phyloP scores from a whole-genome alignment of 37 sponge, comb jelly and placozoan species.

The Aplysina aerophoba region DNA sequence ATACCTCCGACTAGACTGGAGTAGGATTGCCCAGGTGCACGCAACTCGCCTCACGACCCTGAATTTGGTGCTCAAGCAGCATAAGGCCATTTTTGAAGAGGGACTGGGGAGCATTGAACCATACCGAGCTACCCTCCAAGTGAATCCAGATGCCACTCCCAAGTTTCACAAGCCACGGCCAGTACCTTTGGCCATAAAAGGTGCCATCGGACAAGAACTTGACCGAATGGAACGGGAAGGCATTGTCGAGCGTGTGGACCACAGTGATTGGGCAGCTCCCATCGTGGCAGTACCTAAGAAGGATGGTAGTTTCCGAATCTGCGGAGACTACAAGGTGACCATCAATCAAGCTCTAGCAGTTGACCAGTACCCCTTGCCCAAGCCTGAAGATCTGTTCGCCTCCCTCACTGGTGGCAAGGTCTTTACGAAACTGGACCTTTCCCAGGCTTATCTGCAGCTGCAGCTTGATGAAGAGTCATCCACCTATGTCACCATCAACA shows the following conservation, averaged over 20 bases:
- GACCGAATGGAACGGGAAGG: background rate
- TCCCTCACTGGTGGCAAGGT: constrained; percentile 21
- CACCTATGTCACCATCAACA: constrained; percentile 6
- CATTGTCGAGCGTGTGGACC: constrained; percentile 7
- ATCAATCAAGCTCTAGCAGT: constrained; percentile 29
- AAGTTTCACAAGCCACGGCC: constrained; percentile 5
- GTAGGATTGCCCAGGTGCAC: background rate
- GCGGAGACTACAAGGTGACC: constrained; percentile 44
- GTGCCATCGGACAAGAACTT: background rate
- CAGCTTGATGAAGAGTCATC: background rate
- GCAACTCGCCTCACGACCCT: background rate
- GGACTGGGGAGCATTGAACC: background rate
- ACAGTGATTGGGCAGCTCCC: constrained; percentile 47
- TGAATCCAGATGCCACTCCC: background rate
- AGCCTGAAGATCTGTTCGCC: constrained; percentile 34
- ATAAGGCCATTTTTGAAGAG: background rate
- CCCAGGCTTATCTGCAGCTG: constrained; percentile 31
- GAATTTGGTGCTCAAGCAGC: background rate
- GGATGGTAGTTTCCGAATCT: constrained; percentile 33
- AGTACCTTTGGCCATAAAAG: constrained; percentile 2
- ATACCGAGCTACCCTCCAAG: background rate
- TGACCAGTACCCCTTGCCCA: constrained; percentile 36
- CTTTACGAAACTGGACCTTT: constrained; percentile 40
- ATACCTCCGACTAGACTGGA: background rate
- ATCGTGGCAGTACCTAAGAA: constrained; percentile 44